A percentile compares a stretch with the other conserved stretches of the same genome.
These are phyloP conservation scores for Caenorhabditis doughertyi DNA, from an alignment of 2,888 invertebrate species.

Conservation along the genomic window DNA sequence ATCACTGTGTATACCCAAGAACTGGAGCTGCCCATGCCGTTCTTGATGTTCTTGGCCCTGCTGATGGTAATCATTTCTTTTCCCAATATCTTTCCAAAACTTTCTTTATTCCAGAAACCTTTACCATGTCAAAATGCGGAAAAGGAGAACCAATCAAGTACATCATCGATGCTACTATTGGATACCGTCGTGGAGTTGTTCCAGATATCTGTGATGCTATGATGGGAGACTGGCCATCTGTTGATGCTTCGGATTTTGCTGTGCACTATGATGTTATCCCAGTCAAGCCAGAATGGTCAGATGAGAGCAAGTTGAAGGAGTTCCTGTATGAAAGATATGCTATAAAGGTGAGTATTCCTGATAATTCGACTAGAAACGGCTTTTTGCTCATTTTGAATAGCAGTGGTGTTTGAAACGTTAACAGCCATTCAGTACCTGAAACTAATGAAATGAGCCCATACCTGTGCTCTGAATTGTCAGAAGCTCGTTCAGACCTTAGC, in stretches of 20 bases:
- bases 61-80: constrained; percentile 40
- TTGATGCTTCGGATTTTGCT: constrained; percentile 69
- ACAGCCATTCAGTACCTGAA: too few species aligned
- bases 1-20: constrained; percentile 92
- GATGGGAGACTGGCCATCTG: constrained; percentile 78
- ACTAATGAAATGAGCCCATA: too few species aligned
- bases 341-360: constrained; percentile 86
- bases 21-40: constrained; percentile 93
- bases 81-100: too few species aligned
- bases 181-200: constrained; percentile 78
- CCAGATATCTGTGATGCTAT: constrained; percentile 71
- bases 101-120: constrained; percentile 58
- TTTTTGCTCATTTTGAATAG: too few species aligned
- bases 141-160: constrained; percentile 77
- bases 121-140: constrained; percentile 63
- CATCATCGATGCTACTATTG: constrained; percentile 80
- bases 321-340: constrained; percentile 93
- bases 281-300: constrained; percentile 82
- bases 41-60: constrained; percentile 86
- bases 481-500: too few species aligned
- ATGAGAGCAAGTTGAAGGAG: constrained; percentile 89
- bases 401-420: too few species aligned
- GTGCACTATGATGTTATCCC: constrained; percentile 77
- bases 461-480: too few species aligned
- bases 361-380: not conserved